phyloP scores from a whole-genome alignment of 2,888 invertebrate genomes.

The Athalia rosae region DNA sequence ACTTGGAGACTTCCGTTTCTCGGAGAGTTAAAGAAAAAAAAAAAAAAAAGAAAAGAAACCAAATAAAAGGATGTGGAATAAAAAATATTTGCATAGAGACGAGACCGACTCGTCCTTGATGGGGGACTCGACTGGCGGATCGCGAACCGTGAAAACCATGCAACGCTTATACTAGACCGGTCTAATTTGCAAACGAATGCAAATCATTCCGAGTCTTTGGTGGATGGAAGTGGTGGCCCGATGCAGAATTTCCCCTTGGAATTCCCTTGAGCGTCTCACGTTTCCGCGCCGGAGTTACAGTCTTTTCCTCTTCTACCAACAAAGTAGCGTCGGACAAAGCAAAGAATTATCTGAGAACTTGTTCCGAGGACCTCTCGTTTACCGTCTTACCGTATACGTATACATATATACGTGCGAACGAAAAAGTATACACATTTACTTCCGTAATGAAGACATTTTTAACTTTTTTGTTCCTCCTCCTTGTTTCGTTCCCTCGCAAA shows the following conservation, averaged over 20 bases:
- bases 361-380: too few species aligned
- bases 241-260: not conserved
- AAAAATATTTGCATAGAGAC: constrained; percentile 32
- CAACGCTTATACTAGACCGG: constrained; percentile 11
- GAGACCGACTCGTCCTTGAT: not conserved
- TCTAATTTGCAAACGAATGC: constrained; percentile 37
- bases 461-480: too few species aligned
- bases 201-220: constrained; percentile 34
- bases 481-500: too few species aligned
- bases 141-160: constrained; percentile 24
- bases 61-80: too few species aligned
- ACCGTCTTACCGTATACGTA: too few species aligned
- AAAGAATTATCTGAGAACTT: too few species aligned
- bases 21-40: not conserved
- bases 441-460: too few species aligned
- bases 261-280: not conserved
- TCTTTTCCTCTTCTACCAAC: too few species aligned
- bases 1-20: not conserved
- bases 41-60: too few species aligned
- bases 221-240: not conserved
- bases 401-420: too few species aligned
- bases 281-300: not conserved
- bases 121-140: constrained; percentile 4
- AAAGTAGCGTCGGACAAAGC: too few species aligned
- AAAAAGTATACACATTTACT: too few species aligned